Percentiles rank a stretch among this genome's conserved stretches.
phyloP scores from a whole-genome alignment of 2,113 vertebrate species.

The Oriolus oriolus region DNA sequence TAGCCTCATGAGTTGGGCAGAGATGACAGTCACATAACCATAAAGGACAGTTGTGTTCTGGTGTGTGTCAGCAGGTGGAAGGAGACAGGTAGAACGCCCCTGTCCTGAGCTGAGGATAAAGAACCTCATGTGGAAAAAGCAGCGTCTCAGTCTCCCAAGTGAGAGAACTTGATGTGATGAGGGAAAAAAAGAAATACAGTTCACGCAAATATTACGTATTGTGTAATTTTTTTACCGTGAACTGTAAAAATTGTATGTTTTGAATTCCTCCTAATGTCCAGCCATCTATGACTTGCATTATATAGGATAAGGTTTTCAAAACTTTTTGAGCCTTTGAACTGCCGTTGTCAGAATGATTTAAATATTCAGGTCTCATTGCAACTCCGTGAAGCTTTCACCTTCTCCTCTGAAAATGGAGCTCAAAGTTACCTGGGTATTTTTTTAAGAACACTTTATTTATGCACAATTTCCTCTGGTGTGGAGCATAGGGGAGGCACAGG shows the following conservation, averaged over 20 bases:
- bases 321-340: not conserved
- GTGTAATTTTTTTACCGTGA: not conserved
- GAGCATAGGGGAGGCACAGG: not conserved
- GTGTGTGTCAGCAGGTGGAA: not conserved
- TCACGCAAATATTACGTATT: rapidly evolving
- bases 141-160: not conserved
- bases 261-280: not conserved
- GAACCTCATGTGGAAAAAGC: rapidly evolving
- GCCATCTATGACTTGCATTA: not conserved
- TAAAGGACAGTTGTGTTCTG: not conserved
- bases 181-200: not conserved
- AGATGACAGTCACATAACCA: not conserved
- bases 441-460: not conserved
- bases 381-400: not conserved
- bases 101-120: not conserved
- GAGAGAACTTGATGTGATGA: not conserved
- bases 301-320: not conserved
- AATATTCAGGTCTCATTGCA: not conserved
- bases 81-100: not conserved
- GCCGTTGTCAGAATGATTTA: not conserved
- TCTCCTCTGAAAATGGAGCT: not conserved
- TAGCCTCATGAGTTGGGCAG: not conserved
- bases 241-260: not conserved
- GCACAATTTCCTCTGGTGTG: not conserved
- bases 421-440: not conserved